Base-by-base conservation (phyloP, 37 sponge, comb jelly and placozoan genomes). In the Hormiphora californensis region DNA sequence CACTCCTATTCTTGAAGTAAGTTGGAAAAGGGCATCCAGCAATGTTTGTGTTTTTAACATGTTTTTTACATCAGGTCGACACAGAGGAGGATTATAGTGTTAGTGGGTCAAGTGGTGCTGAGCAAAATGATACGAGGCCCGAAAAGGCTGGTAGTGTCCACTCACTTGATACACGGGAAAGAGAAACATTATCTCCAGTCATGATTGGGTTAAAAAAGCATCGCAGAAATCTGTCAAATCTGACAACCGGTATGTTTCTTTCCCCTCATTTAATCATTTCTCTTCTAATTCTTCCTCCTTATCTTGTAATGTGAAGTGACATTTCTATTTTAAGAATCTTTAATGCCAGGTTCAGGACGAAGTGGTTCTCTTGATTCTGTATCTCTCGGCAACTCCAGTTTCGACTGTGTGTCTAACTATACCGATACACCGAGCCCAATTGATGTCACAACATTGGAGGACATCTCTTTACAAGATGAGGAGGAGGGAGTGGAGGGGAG, bases 281-380 rank as follows among this genome's bases (percentile, higher is more conserved):
- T 57, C 61, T 12, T 21, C 30, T 57, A 57, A 57, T 57, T 57
- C 61, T 57, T 5, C 4, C 5, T 12, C 23, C 27, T 23, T 57
- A 21, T 57, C 30, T 57, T 57, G n/a, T 49, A 15, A 17, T 9
- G 53, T 49, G 15, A 9, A 9, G 15, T 49, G 53, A 9, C 15
- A 49, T 17, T 49, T 9, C 15, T 9, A 15, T 49, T 49, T 17
- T 49, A 17, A 15, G 53, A 4, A 34, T 65, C 37, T 33, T 7
- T 15, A 36, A 19, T 33, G 3, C 4, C 67, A 65, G 67, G 67
- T 19, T 65, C 67, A 65, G 67, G 67, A 27, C 32, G 37, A 65
- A 65, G 67, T 65, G 67, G 67, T 65, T 65, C 67, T 7, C 21
- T 65, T 21, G 67, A 65, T 38, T 65, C 67, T 7, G 67, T 65